Evolutionary conservation across 2,888 invertebrate species (phyloP), one percentile per base, ranked within the genome.

Genomic region (Teleogryllus oceanicus): DNA sequence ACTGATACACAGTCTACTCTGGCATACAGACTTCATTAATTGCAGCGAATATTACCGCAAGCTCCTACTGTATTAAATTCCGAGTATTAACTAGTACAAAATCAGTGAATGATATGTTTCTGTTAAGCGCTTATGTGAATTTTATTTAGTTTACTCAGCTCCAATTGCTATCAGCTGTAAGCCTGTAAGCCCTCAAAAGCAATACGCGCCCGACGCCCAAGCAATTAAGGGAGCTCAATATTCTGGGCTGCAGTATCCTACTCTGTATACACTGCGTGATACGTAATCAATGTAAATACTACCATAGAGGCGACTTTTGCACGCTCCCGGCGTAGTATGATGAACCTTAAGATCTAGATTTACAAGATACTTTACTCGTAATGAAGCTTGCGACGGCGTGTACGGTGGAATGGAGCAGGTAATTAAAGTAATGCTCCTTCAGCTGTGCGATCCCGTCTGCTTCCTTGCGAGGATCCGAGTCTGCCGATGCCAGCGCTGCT

Each of bases 351-450:
- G 62, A 62, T n/a, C 16, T 62, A 62, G 62, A 62, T 62, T 62
- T 62, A 62, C 62, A 62, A 62, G 62, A 62, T 62, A 62, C 62
- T 62, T 62, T 62, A n/a, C 62, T 62, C n/a, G 62, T 62, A 62
- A 62, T 62, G 62, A 62, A 62, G 62, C 62, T 62, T 13, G 62
- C n/a, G n/a, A 5, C 13, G 62, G 16, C 62, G 62, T 11, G 62
- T n/a, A 18, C 13, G 62, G 16, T 18, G 62, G n/a, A 62, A n/a
- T n/a, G 62, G 13, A n/a, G 62, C 13, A 62, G 62, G 62, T 62
- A 62, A 62, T 62, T 62, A 62, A 62, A 62, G 62, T 62, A 62
- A 62, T 62, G 62, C 62, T 62, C 62, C n/a, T 62, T 62, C 62
- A 37, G 37, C 37, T 37, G 37, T 37, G 37, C 37, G 37, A 37